phyloP scores from a whole-genome alignment of 2,113 vertebrate genomes.

The Atrichornis clamosus region DNA sequence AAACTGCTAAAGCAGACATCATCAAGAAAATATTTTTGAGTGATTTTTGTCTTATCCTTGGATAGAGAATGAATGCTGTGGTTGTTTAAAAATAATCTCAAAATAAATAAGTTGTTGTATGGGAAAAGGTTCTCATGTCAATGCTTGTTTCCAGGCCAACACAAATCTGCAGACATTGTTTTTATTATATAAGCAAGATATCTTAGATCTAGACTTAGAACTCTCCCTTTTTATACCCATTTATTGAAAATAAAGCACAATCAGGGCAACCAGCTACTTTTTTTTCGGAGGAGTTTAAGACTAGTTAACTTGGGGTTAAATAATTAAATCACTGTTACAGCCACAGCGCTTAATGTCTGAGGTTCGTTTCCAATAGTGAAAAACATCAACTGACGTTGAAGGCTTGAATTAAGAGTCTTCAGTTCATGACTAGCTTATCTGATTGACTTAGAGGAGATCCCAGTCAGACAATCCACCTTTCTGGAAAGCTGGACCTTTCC shows the following conservation, averaged over 20 bases:
- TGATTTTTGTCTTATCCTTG: constrained; percentile 40
- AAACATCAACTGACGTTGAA: background rate
- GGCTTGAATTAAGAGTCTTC: background rate
- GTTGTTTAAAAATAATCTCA: constrained; percentile 48
- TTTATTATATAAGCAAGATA: background rate
- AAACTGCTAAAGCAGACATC: background rate
- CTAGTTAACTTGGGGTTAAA: background rate
- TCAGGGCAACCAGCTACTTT: background rate
- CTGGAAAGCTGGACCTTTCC: background rate
- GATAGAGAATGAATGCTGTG: background rate
- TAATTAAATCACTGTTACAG: background rate
- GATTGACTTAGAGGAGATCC: background rate
- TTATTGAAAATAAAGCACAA: background rate
- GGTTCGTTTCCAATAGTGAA: background rate
- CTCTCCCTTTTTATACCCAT: background rate
- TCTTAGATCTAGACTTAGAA: background rate
- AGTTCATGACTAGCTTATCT: background rate
- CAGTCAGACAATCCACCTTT: background rate
- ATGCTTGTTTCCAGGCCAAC: constrained; percentile 30
- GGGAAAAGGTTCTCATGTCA: constrained; percentile 28
- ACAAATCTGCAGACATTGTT: constrained; percentile 15
- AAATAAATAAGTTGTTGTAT: constrained; percentile 40
- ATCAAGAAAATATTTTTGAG: background rate
- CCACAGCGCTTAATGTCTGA: background rate
- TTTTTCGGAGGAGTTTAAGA: background rate